phyloP scores from a whole-genome alignment of 2,113 vertebrate species.

The Poeciliopsis retropinna region DNA sequence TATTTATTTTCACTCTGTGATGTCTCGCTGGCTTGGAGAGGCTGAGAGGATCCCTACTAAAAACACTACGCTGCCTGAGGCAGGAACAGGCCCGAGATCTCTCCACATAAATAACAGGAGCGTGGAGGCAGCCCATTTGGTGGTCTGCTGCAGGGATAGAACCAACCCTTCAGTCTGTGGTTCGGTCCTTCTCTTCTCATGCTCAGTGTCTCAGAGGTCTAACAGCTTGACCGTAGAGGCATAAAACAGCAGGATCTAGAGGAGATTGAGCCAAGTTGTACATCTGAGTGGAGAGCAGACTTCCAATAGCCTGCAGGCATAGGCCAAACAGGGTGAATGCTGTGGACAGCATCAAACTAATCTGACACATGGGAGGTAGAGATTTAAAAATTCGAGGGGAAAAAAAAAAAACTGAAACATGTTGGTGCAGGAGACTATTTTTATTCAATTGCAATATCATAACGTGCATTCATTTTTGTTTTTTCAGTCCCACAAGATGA shows the following conservation, averaged over 20 bases:
- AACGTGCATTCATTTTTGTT: neutral
- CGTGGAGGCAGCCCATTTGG: constrained; percentile 69
- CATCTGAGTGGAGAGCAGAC: constrained; percentile 63
- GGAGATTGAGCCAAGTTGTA: constrained; percentile 61
- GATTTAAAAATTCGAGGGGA: constrained; percentile 35
- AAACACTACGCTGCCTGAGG: constrained; percentile 59
- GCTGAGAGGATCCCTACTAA: constrained; percentile 67
- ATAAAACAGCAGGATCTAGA: constrained; percentile 70
- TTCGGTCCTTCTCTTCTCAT: constrained; percentile 53
- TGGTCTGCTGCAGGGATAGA: constrained; percentile 75
- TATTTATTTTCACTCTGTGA: constrained; percentile 71
- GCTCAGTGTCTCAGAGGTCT: constrained; percentile 57
- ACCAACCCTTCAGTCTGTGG: constrained; percentile 51
- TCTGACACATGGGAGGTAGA: constrained; percentile 56
- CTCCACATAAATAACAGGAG: constrained; percentile 77
- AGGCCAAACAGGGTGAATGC: constrained; percentile 47
- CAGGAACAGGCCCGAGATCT: constrained; percentile 68
- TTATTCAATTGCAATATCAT: constrained; percentile 7
- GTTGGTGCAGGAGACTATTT: neutral
- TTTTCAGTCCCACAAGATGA: neutral
- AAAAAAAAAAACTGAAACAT: constrained; percentile 30
- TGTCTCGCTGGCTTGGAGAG: constrained; percentile 63
- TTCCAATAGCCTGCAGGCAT: constrained; percentile 57
- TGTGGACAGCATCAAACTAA: constrained; percentile 60
- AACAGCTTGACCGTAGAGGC: constrained; percentile 56